Evolutionary conservation across 2,797 vertebrate species (phyloP), one percentile per base, ranked within the genome.

Genomic region (Coendou prehensilis): DNA sequence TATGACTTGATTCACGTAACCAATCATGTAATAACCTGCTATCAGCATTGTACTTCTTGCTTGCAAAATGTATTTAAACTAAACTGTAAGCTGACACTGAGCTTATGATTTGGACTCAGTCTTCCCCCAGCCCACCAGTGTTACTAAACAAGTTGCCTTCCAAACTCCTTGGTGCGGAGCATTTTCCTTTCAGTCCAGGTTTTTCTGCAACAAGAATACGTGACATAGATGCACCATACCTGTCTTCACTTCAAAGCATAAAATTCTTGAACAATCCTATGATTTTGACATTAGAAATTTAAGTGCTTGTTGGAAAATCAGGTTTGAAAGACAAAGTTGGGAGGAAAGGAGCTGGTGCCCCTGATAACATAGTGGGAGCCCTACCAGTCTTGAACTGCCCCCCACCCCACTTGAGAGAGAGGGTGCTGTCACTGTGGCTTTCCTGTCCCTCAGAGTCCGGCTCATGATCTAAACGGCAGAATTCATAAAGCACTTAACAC

Each of bases 251-350:
- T 91, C 23, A 23, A 89, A 78, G 41, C 14, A 37, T 64, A 73
- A 91, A 71, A 20, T 79, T 89, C 9, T 89, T 63, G 26, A 96
- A 83, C 15, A 61, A 71, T 78, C 59, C 33, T 82, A 87, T 52
- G 6, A 94, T 82, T 96, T 59, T 84, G 56, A 84, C 52, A 82
- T 45, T 81, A 23, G 15, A 93, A 91, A 50, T 23, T 20, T 81
- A 76, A 13, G 2, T 64, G 45, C 14, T 22, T 67, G 20, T 64
- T 13, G 50, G 50, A 50, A 89, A 89, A 79, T 11, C 8, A 47
- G 14, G 4, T 64, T 92, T 76, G 73, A 79, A 89, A 86, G 17
- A 52, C 2, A 23, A 71, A 71, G 97, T 95, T 5, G 3, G 67
- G 37, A 71, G 67, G n/a, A 71, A 69, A 37, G 64, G 17, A 41